These are phyloP conservation scores for Brachyistius frenatus DNA, from an alignment of 2,113 vertebrate species.

Conservation along the genomic window DNA sequence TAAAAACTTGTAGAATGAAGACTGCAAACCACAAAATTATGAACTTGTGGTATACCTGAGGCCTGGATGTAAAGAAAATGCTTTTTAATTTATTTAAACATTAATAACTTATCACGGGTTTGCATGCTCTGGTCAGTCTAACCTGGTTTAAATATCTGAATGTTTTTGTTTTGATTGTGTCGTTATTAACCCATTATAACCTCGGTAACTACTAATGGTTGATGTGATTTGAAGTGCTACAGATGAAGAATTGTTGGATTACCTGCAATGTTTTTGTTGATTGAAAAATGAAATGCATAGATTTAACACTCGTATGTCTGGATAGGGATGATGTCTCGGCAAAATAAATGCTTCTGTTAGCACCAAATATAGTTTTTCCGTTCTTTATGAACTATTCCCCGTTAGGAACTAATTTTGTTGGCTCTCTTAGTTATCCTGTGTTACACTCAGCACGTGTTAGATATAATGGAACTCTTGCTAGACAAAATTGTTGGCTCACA, in stretches of 20 bases:
- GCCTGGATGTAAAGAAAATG: background rate
- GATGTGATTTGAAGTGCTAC: constrained; percentile 24
- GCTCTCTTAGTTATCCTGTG: background rate
- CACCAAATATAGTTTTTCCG: background rate
- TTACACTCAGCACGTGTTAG: background rate
- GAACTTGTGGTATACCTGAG: background rate
- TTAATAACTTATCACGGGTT: background rate
- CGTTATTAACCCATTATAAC: constrained; percentile 26
- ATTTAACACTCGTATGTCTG: background rate
- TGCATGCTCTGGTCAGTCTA: constrained; percentile 36
- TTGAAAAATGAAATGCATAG: background rate
- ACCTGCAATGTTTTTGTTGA: background rate
- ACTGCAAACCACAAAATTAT: background rate
- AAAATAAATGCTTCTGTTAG: constrained; percentile 4
- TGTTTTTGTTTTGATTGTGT: constrained; percentile 24
- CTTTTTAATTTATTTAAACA: background rate
- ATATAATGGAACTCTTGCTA: no score
- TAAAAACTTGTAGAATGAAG: background rate
- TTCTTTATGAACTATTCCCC: background rate
- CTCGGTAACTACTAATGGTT: constrained; percentile 59
- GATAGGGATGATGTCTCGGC: background rate
- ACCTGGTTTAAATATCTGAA: constrained; percentile 29
- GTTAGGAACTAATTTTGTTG: background rate
- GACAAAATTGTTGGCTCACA: no score
- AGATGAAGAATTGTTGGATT: no score